Evolutionary conservation across 2,797 vertebrate genomes (phyloP).

Genomic region (Melanotaenia parkinsoni): DNA sequence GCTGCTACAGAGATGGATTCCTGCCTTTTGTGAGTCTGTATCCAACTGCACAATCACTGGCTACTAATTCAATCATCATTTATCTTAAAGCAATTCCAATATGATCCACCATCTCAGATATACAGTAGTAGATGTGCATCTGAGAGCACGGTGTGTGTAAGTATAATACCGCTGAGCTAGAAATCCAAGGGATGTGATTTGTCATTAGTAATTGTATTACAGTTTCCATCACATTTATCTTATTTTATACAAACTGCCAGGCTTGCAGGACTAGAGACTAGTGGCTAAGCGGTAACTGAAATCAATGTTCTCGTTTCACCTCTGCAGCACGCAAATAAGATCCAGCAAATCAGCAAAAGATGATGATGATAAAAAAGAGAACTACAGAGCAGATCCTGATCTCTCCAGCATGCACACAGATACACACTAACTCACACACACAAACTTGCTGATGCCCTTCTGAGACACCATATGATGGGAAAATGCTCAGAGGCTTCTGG

Average conservation of each 20-base stretch:
- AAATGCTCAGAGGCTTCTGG: slow-evolving; percentile 65
- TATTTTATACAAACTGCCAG: slow-evolving; percentile 64
- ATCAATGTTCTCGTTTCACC: slow-evolving; percentile 66
- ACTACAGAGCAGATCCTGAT: slow-evolving; percentile 15
- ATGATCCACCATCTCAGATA: slow-evolving; percentile 34
- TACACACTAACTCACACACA: neutral
- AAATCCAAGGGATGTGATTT: slow-evolving; percentile 63
- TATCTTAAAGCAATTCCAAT: slow-evolving; percentile 45
- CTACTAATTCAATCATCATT: slow-evolving; percentile 51
- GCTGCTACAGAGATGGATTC: slow-evolving; percentile 15
- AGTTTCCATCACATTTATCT: slow-evolving; percentile 73
- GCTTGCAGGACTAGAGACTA: slow-evolving; percentile 60
- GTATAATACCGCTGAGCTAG: slow-evolving; percentile 50
- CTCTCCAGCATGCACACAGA: slow-evolving; percentile 3
- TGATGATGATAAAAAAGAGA: slow-evolving; percentile 14
- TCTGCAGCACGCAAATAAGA: slow-evolving; percentile 40
- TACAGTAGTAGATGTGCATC: slow-evolving; percentile 12
- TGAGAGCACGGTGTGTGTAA: neutral
- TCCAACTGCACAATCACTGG: slow-evolving; percentile 35
- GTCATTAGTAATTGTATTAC: slow-evolving; percentile 72
- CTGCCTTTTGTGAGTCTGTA: slow-evolving; percentile 23
- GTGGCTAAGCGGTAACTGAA: slow-evolving; percentile 54
- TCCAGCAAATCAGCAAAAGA: slow-evolving; percentile 21
- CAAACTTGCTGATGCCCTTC: slow-evolving; percentile 39
- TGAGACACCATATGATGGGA: slow-evolving; percentile 74